Evolutionary conservation across 2,888 invertebrate species (phyloP).

Genomic region (Thysanoteuthis rhombus): DNA sequence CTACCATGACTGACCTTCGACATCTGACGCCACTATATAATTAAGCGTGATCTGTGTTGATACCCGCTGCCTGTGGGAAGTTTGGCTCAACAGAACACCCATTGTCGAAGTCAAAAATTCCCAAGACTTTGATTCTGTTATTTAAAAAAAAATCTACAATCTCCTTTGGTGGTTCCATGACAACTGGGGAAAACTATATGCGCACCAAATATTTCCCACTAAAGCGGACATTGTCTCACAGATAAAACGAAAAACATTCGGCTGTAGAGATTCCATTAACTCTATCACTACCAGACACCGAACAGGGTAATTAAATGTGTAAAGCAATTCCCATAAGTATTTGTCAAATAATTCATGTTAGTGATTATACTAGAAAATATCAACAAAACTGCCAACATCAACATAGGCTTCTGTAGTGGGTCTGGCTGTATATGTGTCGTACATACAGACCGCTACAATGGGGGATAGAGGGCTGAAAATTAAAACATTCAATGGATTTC

Average conservation of each 20-base stretch:
- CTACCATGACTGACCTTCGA: slow-evolving; percentile 12
- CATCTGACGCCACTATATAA: not conserved
- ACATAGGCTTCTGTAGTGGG: too few species aligned
- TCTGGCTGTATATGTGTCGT: too few species aligned
- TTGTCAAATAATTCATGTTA: too few species aligned
- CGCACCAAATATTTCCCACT: not conserved
- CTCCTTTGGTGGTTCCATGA: not conserved
- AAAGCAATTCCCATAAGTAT: too few species aligned
- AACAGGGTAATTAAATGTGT: too few species aligned
- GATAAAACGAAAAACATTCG: not conserved
- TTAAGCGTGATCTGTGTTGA: not conserved
- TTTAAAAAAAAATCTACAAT: not conserved
- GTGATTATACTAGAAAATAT: too few species aligned
- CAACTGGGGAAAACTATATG: not conserved
- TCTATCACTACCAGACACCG: not conserved
- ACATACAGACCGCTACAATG: too few species aligned
- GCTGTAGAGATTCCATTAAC: not conserved
- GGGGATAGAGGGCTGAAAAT: too few species aligned
- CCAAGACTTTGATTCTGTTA: not conserved
- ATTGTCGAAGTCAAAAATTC: not conserved
- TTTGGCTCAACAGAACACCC: not conserved
- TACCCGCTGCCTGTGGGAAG: not conserved
- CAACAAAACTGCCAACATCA: too few species aligned
- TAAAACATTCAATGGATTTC: too few species aligned
- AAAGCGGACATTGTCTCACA: not conserved